Evolutionary conservation across 2,888 invertebrate species (phyloP), one percentile per base, ranked within the genome.

Genomic region (Xanthorhoe designata): DNA sequence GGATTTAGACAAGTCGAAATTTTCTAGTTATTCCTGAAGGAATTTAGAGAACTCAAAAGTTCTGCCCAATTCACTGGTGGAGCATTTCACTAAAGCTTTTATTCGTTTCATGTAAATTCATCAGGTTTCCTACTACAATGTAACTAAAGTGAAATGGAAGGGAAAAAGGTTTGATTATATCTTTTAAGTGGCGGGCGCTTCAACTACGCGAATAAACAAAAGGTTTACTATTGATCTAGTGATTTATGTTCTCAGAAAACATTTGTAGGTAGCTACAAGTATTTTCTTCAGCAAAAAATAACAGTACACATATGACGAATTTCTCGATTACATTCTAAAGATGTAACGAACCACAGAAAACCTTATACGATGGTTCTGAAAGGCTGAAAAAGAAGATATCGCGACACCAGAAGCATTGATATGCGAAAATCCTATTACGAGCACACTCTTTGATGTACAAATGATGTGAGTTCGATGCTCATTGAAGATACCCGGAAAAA

Each of bases 341-440:
- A 42, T 2, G 15, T 47, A 59, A 42, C 7, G 38, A 61, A 55
- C 32, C 61, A 17, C 18, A 45, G 50, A 18, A 62, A 58, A 50
- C 17, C 51, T 42, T 29, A 19, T 15, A 38, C 19, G 29, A 24
- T 42, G 15, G 53, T 61, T 65, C 71, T 67, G 69, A 75, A 73
- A 74, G 64, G 58, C 49, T 66, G 61, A 61, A 71, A 70, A 72
- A 73, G 66, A 69, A 69, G 70, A 76, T 68, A 74, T 75, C 66
- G 53, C 18, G 64, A 64, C 61, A 66, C 61, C 64, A 70, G 80
- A 79, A 74, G 61, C 65, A 69, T 66, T 66, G 55, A 58, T 60
- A 73, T 72, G 66, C 60, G 70, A 69, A 68, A 78, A 76, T 76
- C 73, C 60, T 75, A 78, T 80, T 76, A 76, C 65, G 42, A 38